phyloP scores from a whole-genome alignment of 2,113 vertebrate species.

The Mormyrus lacerda region DNA sequence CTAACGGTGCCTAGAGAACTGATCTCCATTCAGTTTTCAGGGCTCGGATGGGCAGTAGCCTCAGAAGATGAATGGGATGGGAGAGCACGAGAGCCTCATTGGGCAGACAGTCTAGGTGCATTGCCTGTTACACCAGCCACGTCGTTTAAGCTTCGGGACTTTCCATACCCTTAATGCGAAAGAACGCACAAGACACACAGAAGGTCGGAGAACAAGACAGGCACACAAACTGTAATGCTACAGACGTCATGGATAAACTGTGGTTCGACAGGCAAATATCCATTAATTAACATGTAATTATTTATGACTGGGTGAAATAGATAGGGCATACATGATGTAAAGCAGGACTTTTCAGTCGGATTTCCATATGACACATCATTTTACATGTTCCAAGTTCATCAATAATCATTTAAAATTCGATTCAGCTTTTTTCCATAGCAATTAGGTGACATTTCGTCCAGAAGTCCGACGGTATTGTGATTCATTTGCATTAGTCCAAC shows the following conservation, averaged over 20 bases:
- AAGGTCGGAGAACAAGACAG: conserved; percentile 60
- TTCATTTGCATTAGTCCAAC: not conserved
- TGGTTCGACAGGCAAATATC: conserved; percentile 3
- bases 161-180: conserved; percentile 79
- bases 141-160: conserved; percentile 94
- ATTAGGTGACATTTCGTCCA: not conserved
- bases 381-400: conserved; percentile 2
- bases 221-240: conserved; percentile 46
- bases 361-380: not conserved
- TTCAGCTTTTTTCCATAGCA: not conserved
- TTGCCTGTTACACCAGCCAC: conserved; percentile 82
- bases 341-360: not conserved
- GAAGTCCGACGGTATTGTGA: not conserved
- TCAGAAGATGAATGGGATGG: conserved; percentile 89
- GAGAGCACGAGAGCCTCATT: conserved; percentile 85
- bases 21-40: conserved; percentile 25
- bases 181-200: conserved; percentile 42
- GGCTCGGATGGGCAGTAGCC: conserved; percentile 53
- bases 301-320: not conserved
- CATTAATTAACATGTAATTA: conserved; percentile 6
- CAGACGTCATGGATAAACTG: conserved; percentile 6
- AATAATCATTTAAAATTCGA: not conserved
- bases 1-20: not conserved
- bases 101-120: conserved; percentile 85
- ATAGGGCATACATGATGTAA: not conserved